Evolutionary conservation across 2,797 vertebrate genomes (phyloP).

Genomic region (Girardinus metallicus): DNA sequence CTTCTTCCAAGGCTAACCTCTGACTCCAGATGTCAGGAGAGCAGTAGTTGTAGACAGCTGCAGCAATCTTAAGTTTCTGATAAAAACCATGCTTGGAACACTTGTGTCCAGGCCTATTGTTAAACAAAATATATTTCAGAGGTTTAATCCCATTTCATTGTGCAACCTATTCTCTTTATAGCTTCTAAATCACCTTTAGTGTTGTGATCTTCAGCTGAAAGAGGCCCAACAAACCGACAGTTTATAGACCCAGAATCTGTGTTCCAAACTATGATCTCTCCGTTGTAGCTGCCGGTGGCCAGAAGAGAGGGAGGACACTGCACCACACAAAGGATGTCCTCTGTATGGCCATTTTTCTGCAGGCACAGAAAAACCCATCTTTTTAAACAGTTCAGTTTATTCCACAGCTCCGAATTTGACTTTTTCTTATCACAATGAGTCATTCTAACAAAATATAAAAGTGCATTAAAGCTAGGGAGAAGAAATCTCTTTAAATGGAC

Average conservation of each 20-base stretch:
- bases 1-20: slow-evolving; percentile 63
- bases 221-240: slow-evolving; percentile 65
- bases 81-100: slow-evolving; percentile 73
- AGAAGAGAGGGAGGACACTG: slow-evolving; percentile 80
- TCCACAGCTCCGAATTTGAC: background rate
- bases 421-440: background rate
- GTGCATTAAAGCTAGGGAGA: background rate
- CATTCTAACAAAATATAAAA: background rate
- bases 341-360: slow-evolving; percentile 74
- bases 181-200: slow-evolving; percentile 53
- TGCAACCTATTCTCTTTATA: background rate
- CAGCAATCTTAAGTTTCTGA: slow-evolving; percentile 57
- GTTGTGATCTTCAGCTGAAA: slow-evolving; percentile 22
- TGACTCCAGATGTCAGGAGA: slow-evolving; percentile 73
- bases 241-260: slow-evolving; percentile 75
- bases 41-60: slow-evolving; percentile 57
- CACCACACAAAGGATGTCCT: slow-evolving; percentile 78
- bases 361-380: slow-evolving; percentile 13
- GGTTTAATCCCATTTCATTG: background rate
- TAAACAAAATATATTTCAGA: background rate
- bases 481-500: background rate
- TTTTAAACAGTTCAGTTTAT: background rate
- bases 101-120: slow-evolving; percentile 66
- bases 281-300: slow-evolving; percentile 79
- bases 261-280: slow-evolving; percentile 84